Base-by-base conservation (phyloP, 2,797 vertebrate genomes). In the Betta splendens region DNA sequence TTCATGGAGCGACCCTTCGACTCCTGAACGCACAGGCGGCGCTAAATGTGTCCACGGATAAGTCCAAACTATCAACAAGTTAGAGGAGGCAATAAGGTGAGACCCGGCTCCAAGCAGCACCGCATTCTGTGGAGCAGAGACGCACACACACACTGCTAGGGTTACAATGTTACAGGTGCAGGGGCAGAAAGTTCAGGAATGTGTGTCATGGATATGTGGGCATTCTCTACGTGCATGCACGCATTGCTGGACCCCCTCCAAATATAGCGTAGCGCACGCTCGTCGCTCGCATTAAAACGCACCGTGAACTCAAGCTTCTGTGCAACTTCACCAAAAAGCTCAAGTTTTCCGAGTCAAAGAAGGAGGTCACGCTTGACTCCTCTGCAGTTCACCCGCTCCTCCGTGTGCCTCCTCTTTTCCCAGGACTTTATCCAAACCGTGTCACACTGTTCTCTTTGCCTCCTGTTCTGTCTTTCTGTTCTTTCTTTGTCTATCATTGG, bases 101-200 rank as follows among this genome's bases (percentile, higher is more conserved):
- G 74, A 61, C 50, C 46, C 50, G 49, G 51, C 50, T 65, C n/a
- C n/a, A 52, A 66, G 42, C 22, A 31, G 39, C 40, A 36, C 17
- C 43, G 55, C 43, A 37, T 5, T 1, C 72, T 49, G 21, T 8
- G 3, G 15, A 7, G 23, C 54, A 60, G 45, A 55, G 39, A 60
- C 25, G 21, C 32, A 43, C 22, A 31, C 29, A 64, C 60, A 48
- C 64, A 43, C 46, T 58, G 76, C 77, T 86, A 61, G 67, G 72
- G 80, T 85, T 81, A 75, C 68, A 81, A 23, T 69, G 80, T 85
- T 89, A 87, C 83, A 88, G 83, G 85, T 87, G 89, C 89, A 54
- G 67, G 81, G 81, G 53, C 84, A 87, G 62, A 87, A 67, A 87
- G 86, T 74, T 65, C 83, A 82, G 69, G 60, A 43, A 75, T 84